Evolutionary conservation across 2,113 vertebrate genomes (phyloP).

Genomic region (Uria aalge): DNA sequence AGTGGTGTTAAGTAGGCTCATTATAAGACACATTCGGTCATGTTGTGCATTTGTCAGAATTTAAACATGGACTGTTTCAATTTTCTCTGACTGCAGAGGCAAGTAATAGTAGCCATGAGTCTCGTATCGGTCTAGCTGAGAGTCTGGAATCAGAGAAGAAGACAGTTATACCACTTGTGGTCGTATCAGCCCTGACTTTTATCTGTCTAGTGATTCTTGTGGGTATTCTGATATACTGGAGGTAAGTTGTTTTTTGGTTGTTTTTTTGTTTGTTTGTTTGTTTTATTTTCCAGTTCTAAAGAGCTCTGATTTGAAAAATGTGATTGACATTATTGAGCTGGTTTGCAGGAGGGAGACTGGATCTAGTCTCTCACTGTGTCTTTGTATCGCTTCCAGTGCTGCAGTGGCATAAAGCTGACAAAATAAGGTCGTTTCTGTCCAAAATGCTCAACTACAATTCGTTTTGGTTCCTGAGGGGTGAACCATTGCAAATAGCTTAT

Average conservation of each 20-base stretch:
- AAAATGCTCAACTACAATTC: background rate
- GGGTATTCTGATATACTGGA: conserved; percentile 96
- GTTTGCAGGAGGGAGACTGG: background rate
- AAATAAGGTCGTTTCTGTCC: background rate
- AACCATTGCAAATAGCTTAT: background rate
- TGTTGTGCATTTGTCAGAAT: conserved; percentile 46
- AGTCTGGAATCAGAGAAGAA: conserved; percentile 85
- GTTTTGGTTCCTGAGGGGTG: background rate
- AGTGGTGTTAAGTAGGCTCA: conserved; percentile 58
- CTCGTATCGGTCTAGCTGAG: conserved; percentile 86
- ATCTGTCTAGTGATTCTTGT: conserved; percentile 91
- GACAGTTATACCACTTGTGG: conserved; percentile 89
- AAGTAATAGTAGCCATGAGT: conserved; percentile 98
- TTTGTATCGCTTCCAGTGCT: background rate
- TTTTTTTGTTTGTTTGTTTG: background rate
- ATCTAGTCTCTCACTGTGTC: background rate
- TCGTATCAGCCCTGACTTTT: conserved; percentile 93
- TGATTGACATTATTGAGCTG: background rate
- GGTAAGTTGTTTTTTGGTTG: conserved; percentile 76
- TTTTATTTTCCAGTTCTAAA: background rate
- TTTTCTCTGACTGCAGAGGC: conserved; percentile 86
- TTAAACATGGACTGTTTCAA: conserved; percentile 75
- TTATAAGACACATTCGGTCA: conserved; percentile 41
- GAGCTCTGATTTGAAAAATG: conserved; percentile 14
- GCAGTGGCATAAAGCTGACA: background rate